Conservation (phyloP, 30 jellyfish, hydroid and myxozoan genomes). For the Hydractinia symbiolongicarpus region DNA sequence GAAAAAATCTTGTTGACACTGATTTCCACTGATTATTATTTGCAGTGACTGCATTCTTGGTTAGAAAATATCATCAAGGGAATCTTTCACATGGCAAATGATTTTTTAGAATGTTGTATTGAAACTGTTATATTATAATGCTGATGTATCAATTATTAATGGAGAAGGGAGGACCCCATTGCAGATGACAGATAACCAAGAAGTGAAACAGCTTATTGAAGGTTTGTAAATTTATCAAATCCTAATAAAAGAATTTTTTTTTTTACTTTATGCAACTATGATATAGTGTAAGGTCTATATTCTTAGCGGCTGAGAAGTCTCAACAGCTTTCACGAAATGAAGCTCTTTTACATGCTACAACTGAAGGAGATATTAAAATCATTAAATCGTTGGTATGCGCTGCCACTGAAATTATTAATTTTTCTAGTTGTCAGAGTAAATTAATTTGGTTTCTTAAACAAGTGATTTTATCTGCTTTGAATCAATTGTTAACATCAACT, state of each 20-base stretch:
- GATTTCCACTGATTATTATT: too few relatives aligned
- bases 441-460: background rate
- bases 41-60: too few relatives aligned
- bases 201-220: slow-evolving; percentile 59
- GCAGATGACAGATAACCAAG: slow-evolving; percentile 92
- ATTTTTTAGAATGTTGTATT: slow-evolving; percentile 76
- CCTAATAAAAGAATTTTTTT: background rate
- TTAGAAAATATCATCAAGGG: too few relatives aligned
- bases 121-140: slow-evolving; percentile 64
- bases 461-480: background rate
- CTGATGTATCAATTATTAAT: slow-evolving; percentile 84
- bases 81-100: too few relatives aligned
- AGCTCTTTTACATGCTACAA: slow-evolving; percentile 67
- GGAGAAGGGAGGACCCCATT: slow-evolving; percentile 99
- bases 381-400: slow-evolving; percentile 64
- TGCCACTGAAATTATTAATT: too few relatives aligned
- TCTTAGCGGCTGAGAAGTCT: slow-evolving; percentile 87
- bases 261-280: background rate
- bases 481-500: background rate
- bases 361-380: slow-evolving; percentile 71
- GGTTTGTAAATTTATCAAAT: slow-evolving; percentile 29
- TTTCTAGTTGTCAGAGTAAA: background rate
- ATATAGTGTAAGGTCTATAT: background rate
- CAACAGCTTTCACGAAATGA: slow-evolving; percentile 76
- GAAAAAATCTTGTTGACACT: too few relatives aligned